Base-by-base conservation (phyloP, 2,113 vertebrate species). In the Nesogale talazaci region DNA sequence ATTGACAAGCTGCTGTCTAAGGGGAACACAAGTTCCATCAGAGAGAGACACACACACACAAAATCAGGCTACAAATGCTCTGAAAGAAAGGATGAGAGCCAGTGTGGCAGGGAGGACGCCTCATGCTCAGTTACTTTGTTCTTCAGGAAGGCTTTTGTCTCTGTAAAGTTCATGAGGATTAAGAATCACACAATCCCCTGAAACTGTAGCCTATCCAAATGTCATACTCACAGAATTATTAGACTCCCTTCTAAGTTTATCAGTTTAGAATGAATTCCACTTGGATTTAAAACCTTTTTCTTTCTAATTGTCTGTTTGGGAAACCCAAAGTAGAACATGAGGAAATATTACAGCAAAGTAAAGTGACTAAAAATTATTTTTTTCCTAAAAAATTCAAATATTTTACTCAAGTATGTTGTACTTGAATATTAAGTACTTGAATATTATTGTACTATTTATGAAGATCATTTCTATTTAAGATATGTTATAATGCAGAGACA, bases 111-210 rank as follows among this genome's bases (percentile, higher is more conserved):
- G n/a, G 42, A 90, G 27, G 72, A 81, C 74, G 38, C 36, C 36
- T 27, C 46, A 3, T 61, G 87, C 92, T 57, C n/a, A 42, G 92
- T 40, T 22, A 67, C 94, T 92, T 92, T 92, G 92, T 95, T 94
- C 92, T 95, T 76, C 56, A n/a, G 81, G 59, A 91, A 93, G 61
- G 89, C 83, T 86, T 87, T 89, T 85, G 70, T 92, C 85, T 96
- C 76, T 83, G 94, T 94, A 96, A 96, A 95, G 95, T 95, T 96
- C 95, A 94, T 57, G 46, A 96, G 91, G 92, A 92, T 95, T 95
- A 95, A 94, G 82, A 85, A 74, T 82, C 89, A 88, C 65, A 96
- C 87, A 93, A 86, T 90, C 67, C 61, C 70, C 52, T 15, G 78
- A 89, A 89, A 94, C 77, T 86, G 40, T 78, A 63, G 31, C 70